Base-by-base conservation (phyloP, 23 tunicate genomes). In the Phallusia fumigata region DNA sequence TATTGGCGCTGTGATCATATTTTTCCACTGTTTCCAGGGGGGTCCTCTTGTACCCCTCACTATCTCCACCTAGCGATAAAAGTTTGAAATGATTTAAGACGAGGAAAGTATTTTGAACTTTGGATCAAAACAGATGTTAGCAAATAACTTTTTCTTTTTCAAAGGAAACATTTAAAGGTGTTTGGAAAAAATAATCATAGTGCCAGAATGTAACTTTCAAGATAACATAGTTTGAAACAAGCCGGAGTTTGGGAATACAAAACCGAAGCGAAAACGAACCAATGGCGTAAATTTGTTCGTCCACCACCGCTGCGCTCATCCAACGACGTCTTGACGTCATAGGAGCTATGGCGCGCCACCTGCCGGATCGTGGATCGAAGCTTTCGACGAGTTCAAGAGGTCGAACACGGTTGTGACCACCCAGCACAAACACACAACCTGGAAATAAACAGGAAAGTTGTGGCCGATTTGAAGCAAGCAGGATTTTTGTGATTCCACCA, bases 11-110 rank as follows among this genome's bases (percentile, higher is more conserved):
- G 28, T 36, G 47, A 19, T 77, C 81, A 36, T 36, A 77, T 21
- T 40, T 45, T 45, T 77, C 81, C 28, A 77, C 81, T 6, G 81
- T 77, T 19, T 40, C 53, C 81, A 77, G 26, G 33, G 81, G 81
- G 3, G 53, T 16, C 28, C 33, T 5, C 53, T 77, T 77, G 58
- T 36, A 18, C 49, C 81, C 81, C 33, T 28, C 44, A 19, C 30
- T 28, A 18, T 77, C 81, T 13, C 81, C 81, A 36, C 81, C 81
- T 77, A 22, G 34, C 6, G 58, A 19, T 2, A 40, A 21, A 11
- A 77, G 6, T 2, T 65, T 65, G 11, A 6, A 65, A 30, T 65
- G 74, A 2, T 26, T 33, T 33, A 31, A 13, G 5, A 2, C 78
- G 22, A 3, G 69, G 69, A 58, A 58, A 58, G 3, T 58, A 13